Conservation (phyloP, 2,888 invertebrate species). For the Ophion ventricosus region DNA sequence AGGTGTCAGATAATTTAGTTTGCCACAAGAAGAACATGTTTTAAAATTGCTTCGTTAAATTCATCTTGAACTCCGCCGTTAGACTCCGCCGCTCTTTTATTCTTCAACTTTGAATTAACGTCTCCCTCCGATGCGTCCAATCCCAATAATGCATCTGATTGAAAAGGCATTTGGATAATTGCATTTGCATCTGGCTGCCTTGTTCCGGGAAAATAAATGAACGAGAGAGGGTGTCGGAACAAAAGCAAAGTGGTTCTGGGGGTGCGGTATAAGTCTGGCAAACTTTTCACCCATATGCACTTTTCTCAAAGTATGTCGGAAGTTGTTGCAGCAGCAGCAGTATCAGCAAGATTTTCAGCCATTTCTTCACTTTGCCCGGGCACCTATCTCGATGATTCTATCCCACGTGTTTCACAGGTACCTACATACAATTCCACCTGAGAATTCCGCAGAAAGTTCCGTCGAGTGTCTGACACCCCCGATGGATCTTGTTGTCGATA, state of each 20-base stretch:
- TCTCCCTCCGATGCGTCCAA: too few species aligned
- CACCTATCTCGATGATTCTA: not conserved
- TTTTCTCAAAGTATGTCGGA: conserved; percentile 15
- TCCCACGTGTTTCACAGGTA: not conserved
- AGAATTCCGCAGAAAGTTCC: too few species aligned
- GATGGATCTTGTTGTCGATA: not conserved
- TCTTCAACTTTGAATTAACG: too few species aligned
- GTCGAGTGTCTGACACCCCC: too few species aligned
- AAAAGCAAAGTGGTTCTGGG: not conserved
- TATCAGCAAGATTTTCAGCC: conserved; percentile 6
- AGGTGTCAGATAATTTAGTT: not conserved
- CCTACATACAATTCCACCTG: too few species aligned
- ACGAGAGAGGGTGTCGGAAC: not conserved
- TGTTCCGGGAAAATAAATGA: not conserved
- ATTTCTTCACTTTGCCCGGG: conserved; percentile 2
- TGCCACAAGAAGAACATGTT: too few species aligned
- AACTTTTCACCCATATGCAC: conserved; percentile 1
- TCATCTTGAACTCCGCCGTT: too few species aligned
- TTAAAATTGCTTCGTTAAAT: too few species aligned
- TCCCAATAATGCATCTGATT: not conserved
- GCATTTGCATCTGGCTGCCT: not conserved
- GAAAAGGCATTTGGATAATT: not conserved
- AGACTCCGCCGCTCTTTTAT: too few species aligned
- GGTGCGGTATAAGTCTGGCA: not conserved
- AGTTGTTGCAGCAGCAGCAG: not conserved